phyloP scores from a whole-genome alignment of 2,797 vertebrate species.

The Eulemur coronatus region DNA sequence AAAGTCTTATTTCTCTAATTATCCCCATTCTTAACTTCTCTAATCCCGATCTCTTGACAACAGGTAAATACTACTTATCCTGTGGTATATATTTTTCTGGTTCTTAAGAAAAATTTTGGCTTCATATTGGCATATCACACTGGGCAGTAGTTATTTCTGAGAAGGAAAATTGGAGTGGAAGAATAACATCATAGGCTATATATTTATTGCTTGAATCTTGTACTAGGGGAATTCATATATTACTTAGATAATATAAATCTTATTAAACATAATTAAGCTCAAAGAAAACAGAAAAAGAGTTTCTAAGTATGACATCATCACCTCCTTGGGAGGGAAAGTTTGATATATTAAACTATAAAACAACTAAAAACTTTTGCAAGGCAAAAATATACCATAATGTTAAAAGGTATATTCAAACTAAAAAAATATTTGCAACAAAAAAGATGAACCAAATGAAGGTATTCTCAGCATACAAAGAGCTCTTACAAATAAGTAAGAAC shows the following conservation, averaged over 20 bases:
- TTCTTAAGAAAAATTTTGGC: neutral
- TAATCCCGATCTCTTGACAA: neutral
- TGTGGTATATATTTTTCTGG: neutral
- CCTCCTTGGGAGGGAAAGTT: neutral
- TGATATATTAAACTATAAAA: neutral
- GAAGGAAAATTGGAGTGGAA: neutral
- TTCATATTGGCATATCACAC: neutral
- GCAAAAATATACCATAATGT: neutral
- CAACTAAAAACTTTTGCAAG: neutral
- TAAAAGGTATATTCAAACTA: neutral
- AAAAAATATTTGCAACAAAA: neutral
- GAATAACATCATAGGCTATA: neutral
- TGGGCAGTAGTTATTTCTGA: neutral
- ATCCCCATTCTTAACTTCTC: neutral
- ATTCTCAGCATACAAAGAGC: neutral
- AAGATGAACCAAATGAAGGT: neutral
- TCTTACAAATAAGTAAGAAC: constrained; percentile 16
- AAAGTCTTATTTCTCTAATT: neutral
- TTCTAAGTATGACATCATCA: neutral
- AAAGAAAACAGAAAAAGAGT: neutral
- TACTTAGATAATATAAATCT: neutral
- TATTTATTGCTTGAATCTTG: neutral
- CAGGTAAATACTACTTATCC: neutral
- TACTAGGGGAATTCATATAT: neutral
- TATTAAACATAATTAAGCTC: neutral